Base-by-base conservation (phyloP, 2,888 invertebrate species). In the Tetropium fuscum region DNA sequence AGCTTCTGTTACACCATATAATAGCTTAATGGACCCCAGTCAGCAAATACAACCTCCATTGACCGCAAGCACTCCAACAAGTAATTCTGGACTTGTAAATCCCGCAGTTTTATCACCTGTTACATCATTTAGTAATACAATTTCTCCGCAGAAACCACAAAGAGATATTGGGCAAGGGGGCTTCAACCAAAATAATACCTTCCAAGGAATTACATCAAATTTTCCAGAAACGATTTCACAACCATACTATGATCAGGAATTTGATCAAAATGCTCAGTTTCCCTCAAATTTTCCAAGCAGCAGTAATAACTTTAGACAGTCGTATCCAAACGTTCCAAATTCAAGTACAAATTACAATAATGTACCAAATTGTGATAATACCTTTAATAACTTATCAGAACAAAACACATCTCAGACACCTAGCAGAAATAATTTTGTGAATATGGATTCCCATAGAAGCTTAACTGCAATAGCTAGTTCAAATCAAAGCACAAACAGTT, bases 1-100 rank as follows among this genome's bases (percentile, higher is more conserved):
- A 1, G 86, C 85, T 10, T 85, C 86, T 6, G 82, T 85, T 1
- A 84, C 84, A 13, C 86, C 86, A 1, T 81, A 82, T 60, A 82
- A 75, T 57, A 72, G 69, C 32, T 61, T 64, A 2, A 34, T 63
- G 0, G 74, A 75, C 15, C 51, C 58, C 38, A 43, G 11, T 32
- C 62, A 44, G 8, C 32, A 38, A n/a, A 60, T 59, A 49, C 60
- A 61, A 32, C 53, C 66, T 13, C 60, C 60, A 3, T 34, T 22
- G 25, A n/a, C 57, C 2, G 11, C 36, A 13, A 36, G 22, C 43
- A 44, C 54, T 32, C 34, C 58, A 4, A 11, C 44, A 10, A 58
- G 40, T 36, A 48, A 6, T 22, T 11, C 38, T 7, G 18, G 49
- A 19, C 15, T 49, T 5, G 18, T 13, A 3, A 61, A 48, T 41